Evolutionary conservation across 2,888 invertebrate species (phyloP), one percentile per base, ranked within the genome.

Genomic region (Cordilura impudica): DNA sequence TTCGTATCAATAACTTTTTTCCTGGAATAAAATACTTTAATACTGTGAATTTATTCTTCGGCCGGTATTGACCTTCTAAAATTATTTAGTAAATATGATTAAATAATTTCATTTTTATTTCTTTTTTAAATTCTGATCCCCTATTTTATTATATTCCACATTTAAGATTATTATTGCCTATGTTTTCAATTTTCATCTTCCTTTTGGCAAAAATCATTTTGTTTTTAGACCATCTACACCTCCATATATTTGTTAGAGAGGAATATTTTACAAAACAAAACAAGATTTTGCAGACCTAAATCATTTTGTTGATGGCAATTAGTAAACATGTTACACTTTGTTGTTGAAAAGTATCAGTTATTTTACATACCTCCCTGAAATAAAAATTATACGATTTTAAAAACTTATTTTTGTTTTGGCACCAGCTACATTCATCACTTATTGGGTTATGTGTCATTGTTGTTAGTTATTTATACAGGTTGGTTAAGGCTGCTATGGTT

Each of bases 371-470:
- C n/a, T n/a, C n/a, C n/a, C n/a, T n/a, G n/a, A n/a, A n/a, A n/a
- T n/a, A n/a, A n/a, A n/a, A n/a, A n/a, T n/a, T n/a, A n/a, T n/a
- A n/a, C n/a, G n/a, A n/a, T 26, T 26, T 26, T 26, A 26, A 26
- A 26, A 26, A 26, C 26, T 26, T 26, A 26, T 4, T 26, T 26
- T 26, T 31, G 31, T 39, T 39, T 4, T 14, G 10, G 12, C 12
- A 1, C 10, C 16, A 63, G 31, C 47, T 49, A 14, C 31, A 47
- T 47, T 63, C 63, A 63, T 63, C 63, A 63, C 35, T 31, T 63
- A 49, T 51, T 47, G 51, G 53, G 39, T 67, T 56, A 54, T 8
- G 21, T 67, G 23, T 51, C 29, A 58, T 19, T 47, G 7, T 29
- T 29, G 18, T 18, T 4, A 7, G 43, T n/a, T 45, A 49, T 45